These are phyloP conservation scores for Zaprionus nigranus DNA, from an alignment of 1,140 invertebrate species.

Conservation along the genomic window DNA sequence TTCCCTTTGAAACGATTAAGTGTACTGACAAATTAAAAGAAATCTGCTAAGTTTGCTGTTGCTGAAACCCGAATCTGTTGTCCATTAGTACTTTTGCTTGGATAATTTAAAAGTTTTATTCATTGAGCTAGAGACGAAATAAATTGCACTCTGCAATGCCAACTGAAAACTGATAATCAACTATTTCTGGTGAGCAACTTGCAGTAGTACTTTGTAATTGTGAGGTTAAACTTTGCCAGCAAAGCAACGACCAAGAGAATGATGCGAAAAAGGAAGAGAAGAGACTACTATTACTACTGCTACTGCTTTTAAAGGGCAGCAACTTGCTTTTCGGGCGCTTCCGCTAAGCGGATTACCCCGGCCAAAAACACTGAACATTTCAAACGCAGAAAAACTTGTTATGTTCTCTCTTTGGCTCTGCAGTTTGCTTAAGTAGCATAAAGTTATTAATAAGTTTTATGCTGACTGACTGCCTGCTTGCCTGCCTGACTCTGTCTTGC, in stretches of 20 bases:
- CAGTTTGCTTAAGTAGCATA: slow-evolving; percentile 72
- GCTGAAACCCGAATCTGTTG: slow-evolving; percentile 3
- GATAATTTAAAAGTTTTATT: slow-evolving; percentile 32
- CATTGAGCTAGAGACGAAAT: slow-evolving; percentile 18
- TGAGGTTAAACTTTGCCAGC: slow-evolving; percentile 30
- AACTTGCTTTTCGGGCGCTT: background rate
- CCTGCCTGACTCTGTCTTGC: slow-evolving; percentile 17
- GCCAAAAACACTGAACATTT: slow-evolving; percentile 55
- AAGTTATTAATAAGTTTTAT: slow-evolving; percentile 80
- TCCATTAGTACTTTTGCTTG: slow-evolving; percentile 19
- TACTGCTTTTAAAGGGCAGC: background rate
- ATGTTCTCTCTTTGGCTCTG: slow-evolving; percentile 39
- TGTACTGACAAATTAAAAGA: background rate
- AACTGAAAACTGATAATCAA: slow-evolving; percentile 39
- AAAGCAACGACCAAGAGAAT: background rate
- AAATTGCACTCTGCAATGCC: slow-evolving; percentile 20
- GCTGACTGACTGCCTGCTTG: slow-evolving; percentile 27
- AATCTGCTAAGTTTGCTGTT: slow-evolving; percentile 4
- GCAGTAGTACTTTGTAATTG: slow-evolving; percentile 39
- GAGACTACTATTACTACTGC: background rate
- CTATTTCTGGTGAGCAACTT: slow-evolving; percentile 35
- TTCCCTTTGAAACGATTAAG: background rate
- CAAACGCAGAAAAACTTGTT: slow-evolving; percentile 63
- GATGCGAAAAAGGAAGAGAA: background rate
- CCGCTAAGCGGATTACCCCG: slow-evolving; percentile 66